Base-by-base conservation (phyloP, 2,888 invertebrate species). In the Uloborus plumipes region DNA sequence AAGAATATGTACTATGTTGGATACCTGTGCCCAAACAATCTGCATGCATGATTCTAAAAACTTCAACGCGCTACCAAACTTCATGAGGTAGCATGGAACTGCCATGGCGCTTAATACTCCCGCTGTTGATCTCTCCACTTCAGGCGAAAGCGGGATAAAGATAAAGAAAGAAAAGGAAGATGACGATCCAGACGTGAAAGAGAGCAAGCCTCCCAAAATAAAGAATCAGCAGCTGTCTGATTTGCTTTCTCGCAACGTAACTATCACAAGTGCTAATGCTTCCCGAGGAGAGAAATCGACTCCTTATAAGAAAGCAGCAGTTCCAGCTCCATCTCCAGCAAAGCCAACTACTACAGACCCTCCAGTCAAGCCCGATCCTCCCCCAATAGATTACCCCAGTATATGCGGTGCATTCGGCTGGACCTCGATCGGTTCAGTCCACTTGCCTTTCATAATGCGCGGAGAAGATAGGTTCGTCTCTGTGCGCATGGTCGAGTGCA, bases 401-500 rank as follows among this genome's bases (percentile, higher is more conserved):
- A 87, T 88, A 22, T 89, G 89, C 76, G 91, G 91, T 20, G 87
- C 94, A 87, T 98, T 97, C 89, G 96, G 96, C 72, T 98, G 97
- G 97, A 93, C 94, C 83, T 93, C 93, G 87, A 92, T 97, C 69
- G 96, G 95, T 84, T 94, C 88, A 31, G 88, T 89, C 6, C 88
- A 88, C 85, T 87, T 98, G 88, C 98, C 98, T 0, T 97, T 94
- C 89, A 94, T 98, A 86, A 93, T 94, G 88, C 92, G 98, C 16
- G 87, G 86, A 31, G 85, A 86, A 53, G 92, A 93, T 20, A 94
- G 94, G 88, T 97, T 95, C 89, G 95, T 96, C 88, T 94, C 97
- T n/a, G 97, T 98, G 71, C 92, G 96, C 75, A 96, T 98, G 93
- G 94, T 97, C 31, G 98, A 98, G 89, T 92, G 93, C 87, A 97